These are phyloP conservation scores for Moxostoma hubbsi DNA, from an alignment of 2,797 vertebrate genomes.

Conservation along the genomic window DNA sequence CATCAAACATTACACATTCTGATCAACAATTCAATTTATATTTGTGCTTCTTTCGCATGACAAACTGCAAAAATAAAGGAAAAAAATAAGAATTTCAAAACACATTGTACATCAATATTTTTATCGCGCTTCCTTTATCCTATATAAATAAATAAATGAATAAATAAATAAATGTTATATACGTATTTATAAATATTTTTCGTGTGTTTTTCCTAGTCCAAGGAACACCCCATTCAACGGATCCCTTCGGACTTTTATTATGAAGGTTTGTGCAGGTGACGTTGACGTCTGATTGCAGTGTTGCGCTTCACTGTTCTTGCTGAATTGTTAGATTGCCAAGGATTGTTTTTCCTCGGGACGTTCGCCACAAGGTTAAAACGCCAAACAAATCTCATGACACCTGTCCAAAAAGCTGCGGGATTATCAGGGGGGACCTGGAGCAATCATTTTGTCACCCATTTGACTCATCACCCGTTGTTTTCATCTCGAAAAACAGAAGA, in stretches of 20 bases:
- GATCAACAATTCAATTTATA: no score
- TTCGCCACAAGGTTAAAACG: slow-evolving; percentile 44
- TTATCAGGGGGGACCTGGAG: slow-evolving; percentile 8
- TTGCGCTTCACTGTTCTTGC: slow-evolving; percentile 9
- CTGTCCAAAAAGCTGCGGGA: neutral
- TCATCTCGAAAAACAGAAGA: neutral
- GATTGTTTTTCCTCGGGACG: slow-evolving; percentile 41
- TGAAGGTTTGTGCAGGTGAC: slow-evolving; percentile 4
- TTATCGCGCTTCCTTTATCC: no score
- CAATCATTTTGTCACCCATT: neutral
- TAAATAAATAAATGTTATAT: no score
- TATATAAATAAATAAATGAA: no score
- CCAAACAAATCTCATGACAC: slow-evolving; percentile 42
- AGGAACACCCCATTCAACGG: no score
- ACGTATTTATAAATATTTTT: no score
- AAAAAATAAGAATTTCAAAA: no score
- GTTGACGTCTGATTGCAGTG: neutral
- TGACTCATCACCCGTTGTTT: neutral
- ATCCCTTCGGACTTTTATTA: slow-evolving; percentile 38
- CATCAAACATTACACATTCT: no score
- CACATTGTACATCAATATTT: no score
- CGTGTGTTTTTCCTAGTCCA: no score
- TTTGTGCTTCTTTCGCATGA: no score
- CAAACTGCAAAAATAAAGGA: no score
- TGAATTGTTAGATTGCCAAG: slow-evolving; percentile 23